Evolutionary conservation across 1,140 invertebrate species (phyloP), one percentile per base, ranked within the genome.

Genomic region (Penaeus indicus): DNA sequence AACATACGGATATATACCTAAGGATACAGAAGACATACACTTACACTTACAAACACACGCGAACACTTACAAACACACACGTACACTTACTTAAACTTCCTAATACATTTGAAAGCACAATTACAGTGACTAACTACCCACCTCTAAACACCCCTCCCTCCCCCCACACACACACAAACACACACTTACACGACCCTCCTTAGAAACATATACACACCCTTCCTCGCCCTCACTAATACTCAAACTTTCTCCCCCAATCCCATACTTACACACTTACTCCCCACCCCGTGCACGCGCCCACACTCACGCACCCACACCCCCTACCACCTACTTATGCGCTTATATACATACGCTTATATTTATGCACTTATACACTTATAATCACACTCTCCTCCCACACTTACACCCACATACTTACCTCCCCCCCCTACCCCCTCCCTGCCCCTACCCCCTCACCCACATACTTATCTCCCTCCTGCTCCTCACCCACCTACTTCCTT

Each of bases 1-100:
- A 25, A 67, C 18, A 67, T 7, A 67, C 4, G 25, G 63, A 67
- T 60, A 69, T 60, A 84, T 21, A 62, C 60, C 62, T 38, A 82
- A 32, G 18, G 10, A 22, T 19, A 19, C 67, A 72, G 10, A 11
- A 69, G 0, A n/a, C 67, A 69, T 18, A 69, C 21, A 69, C 67
- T n/a, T 19, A n/a, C 67, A n/a, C 67, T 13, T 19, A 69, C 27
- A 69, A 8, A 69, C 64, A 19, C 64, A 69, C 16, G 22, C 32
- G n/a, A 1, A 78, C 27, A 78, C 75, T 22, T n/a, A 78, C 75
- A 78, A 16, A 78, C 75, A 78, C 75, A 81, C 79, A 60, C 47
- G 22, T 13, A 60, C 79, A 81, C 19, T 18, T 77, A 7, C 72
- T 75, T 38, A 25, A 32, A 18, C 27, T 25, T 25, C 10, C 22